phyloP scores from a whole-genome alignment of 2,113 vertebrate species.

The Ascaphus truei region DNA sequence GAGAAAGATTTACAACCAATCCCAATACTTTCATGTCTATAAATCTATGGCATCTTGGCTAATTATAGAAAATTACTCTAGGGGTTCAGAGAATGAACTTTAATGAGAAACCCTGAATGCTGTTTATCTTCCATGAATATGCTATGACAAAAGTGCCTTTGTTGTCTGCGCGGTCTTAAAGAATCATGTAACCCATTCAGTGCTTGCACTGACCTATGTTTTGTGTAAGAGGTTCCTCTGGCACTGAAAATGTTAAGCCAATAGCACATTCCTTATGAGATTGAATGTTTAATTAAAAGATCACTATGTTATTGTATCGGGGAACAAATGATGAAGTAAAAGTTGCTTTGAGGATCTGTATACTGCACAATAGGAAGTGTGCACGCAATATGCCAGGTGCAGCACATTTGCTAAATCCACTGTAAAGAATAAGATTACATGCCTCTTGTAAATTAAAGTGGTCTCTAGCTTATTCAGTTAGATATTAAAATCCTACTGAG shows the following conservation, averaged over 20 bases:
- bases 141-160: neutral
- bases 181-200: neutral
- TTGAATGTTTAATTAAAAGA: slow-evolving; percentile 26
- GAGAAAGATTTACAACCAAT: neutral
- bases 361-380: neutral
- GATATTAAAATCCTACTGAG: neutral
- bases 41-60: neutral
- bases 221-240: neutral
- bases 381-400: slow-evolving; percentile 5
- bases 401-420: slow-evolving; percentile 19
- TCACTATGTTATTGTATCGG: neutral
- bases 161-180: neutral
- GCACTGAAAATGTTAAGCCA: slow-evolving; percentile 13
- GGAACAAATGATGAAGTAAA: slow-evolving; percentile 19
- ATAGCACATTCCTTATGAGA: slow-evolving; percentile 22
- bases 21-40: neutral
- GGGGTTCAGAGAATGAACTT: neutral
- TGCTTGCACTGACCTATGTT: neutral
- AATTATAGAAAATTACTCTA: slow-evolving; percentile 5
- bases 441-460: neutral
- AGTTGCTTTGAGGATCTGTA: slow-evolving; percentile 6
- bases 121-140: neutral
- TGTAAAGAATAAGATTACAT: slow-evolving; percentile 25
- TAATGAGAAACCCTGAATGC: neutral
- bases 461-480: neutral